Evolutionary conservation across 2,888 invertebrate genomes (phyloP).

Genomic region (Congeria kusceri): DNA sequence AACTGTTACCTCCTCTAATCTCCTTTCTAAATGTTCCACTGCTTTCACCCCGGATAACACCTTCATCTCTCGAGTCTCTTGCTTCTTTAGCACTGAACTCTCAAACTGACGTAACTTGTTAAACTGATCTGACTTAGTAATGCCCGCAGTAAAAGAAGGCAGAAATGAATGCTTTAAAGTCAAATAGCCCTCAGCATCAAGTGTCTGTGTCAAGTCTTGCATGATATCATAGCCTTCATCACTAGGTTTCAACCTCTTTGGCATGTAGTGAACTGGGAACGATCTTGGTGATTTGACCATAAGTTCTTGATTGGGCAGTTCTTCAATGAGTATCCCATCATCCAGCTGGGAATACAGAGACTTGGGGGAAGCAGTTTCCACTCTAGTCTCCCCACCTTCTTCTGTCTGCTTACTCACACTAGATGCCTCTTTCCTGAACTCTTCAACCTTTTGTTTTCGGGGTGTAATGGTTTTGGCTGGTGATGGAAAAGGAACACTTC

Average conservation of each 20-base stretch:
- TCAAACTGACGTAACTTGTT: conserved; percentile 79
- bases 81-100: conserved; percentile 73
- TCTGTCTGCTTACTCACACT: conserved; percentile 10
- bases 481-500: conserved; percentile 69
- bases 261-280: conserved; percentile 28
- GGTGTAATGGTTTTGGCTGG: conserved; percentile 43
- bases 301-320: conserved; percentile 75
- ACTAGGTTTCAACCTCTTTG: conserved; percentile 35
- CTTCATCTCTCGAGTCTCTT: conserved; percentile 78
- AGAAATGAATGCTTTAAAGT: conserved; percentile 75
- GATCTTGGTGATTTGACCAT: conserved; percentile 68
- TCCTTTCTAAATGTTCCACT: conserved; percentile 78
- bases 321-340: conserved; percentile 80
- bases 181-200: conserved; percentile 61
- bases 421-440: conserved; percentile 46
- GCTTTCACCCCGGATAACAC: conserved; percentile 80
- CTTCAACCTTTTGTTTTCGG: conserved; percentile 46
- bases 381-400: conserved; percentile 29
- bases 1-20: conserved; percentile 74
- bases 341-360: conserved; percentile 76
- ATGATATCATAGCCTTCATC: conserved; percentile 61
- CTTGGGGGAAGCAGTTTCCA: conserved; percentile 58
- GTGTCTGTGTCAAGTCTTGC: conserved; percentile 61
- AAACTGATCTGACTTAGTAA: conserved; percentile 83
- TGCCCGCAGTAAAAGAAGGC: conserved; percentile 76